Conservation (phyloP, 2,797 vertebrate species). For the Lepidocolaptes lacrymiger region DNA sequence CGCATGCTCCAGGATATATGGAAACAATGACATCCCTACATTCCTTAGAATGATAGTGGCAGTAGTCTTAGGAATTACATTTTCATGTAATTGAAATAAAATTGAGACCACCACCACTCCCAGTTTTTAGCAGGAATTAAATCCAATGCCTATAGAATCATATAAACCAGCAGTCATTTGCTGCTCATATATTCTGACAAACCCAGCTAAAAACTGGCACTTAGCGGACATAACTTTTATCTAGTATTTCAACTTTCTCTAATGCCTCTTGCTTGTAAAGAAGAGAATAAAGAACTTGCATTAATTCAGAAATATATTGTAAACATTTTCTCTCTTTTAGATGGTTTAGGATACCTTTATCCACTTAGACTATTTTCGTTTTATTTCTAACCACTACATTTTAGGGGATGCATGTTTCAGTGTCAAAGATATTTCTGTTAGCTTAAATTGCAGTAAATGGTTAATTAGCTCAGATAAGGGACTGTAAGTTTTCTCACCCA, state of each 20-base stretch:
- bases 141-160: neutral
- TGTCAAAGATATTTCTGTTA: neutral
- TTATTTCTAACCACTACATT: neutral
- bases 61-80: neutral
- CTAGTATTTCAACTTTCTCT: neutral
- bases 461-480: neutral
- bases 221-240: neutral
- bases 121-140: neutral
- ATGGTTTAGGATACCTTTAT: neutral
- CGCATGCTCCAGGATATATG: neutral
- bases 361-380: neutral
- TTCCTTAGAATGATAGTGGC: neutral
- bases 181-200: neutral
- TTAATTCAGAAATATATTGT: neutral
- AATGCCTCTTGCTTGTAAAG: neutral
- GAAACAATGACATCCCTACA: neutral
- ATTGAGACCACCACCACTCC: neutral
- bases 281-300: neutral
- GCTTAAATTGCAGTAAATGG: neutral
- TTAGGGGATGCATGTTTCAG: neutral
- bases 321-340: neutral
- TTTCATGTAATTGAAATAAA: neutral
- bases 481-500: neutral
- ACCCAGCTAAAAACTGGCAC: slow-evolving; percentile 6
- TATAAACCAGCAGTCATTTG: neutral